These are phyloP conservation scores for Oxyura jamaicensis DNA, from an alignment of 2,113 vertebrate species.

Conservation along the genomic window DNA sequence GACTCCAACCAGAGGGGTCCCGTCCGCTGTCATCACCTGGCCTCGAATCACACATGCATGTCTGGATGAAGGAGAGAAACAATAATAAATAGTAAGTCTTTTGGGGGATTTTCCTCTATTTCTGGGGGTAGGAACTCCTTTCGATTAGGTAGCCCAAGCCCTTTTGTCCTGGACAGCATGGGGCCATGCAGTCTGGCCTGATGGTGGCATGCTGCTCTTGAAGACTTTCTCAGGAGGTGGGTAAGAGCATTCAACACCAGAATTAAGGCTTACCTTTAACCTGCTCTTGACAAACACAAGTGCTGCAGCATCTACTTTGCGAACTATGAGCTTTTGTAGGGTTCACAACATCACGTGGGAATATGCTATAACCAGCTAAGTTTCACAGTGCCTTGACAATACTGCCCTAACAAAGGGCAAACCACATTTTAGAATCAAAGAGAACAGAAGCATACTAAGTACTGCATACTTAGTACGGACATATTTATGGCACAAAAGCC, in stretches of 20 bases:
- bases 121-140: not conserved
- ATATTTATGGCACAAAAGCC: not conserved
- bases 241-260: not conserved
- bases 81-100: not conserved
- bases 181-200: not conserved
- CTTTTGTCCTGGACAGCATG: not conserved
- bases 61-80: conserved; percentile 68
- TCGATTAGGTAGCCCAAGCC: not conserved
- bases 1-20: conserved; percentile 96
- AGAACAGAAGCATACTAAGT: not conserved
- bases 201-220: not conserved
- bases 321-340: not conserved
- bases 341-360: not conserved
- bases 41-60: conserved; percentile 96
- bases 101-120: not conserved
- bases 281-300: not conserved
- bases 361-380: not conserved
- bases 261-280: not conserved
- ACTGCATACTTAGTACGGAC: not conserved
- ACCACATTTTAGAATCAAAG: not conserved
- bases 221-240: not conserved
- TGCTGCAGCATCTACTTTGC: not conserved
- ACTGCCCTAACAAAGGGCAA: not conserved
- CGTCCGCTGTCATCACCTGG: conserved; percentile 95
- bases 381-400: not conserved